Percentiles rank a stretch among this genome's conserved stretches.
Evolutionary conservation across 2,113 vertebrate species (phyloP).

Genomic region (chimpanzee (Pan troglodytes)): DNA sequence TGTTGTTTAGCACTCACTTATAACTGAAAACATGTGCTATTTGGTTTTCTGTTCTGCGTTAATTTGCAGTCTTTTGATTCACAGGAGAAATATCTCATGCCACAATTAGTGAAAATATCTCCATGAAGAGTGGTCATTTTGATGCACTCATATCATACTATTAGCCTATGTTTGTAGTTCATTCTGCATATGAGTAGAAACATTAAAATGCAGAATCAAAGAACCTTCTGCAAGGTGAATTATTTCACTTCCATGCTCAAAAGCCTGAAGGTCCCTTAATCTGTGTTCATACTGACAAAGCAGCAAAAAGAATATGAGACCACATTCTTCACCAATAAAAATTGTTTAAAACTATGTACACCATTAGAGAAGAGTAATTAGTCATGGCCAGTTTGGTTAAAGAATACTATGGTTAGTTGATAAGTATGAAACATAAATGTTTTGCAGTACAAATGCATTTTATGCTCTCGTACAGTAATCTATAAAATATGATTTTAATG

Average conservation of each 20-base stretch:
- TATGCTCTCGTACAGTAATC: not conserved
- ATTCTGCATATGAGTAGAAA: not conserved
- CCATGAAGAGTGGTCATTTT: not conserved
- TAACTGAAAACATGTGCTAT: too few species aligned
- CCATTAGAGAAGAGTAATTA: not conserved
- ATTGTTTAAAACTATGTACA: not conserved
- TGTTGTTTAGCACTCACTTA: too few species aligned
- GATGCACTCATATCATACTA: not conserved
- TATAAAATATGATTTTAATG: not conserved
- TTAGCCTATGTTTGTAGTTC: not conserved
- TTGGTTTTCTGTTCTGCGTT: too few species aligned
- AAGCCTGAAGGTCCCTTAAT: not conserved
- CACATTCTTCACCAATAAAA: not conserved
- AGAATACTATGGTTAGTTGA: not conserved
- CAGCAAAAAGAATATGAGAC: not conserved
- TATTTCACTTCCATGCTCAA: not conserved
- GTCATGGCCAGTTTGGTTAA: not conserved
- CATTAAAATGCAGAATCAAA: not conserved
- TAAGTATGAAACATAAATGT: not conserved
- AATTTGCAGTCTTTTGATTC: not conserved
- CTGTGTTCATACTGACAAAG: not conserved
- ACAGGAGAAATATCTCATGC: not conserved
- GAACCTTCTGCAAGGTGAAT: not conserved
- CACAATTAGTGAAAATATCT: not conserved
- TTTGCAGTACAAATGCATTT: not conserved